Evolutionary conservation across 1,140 invertebrate species (phyloP).

Genomic region (Drosophila tani): DNA sequence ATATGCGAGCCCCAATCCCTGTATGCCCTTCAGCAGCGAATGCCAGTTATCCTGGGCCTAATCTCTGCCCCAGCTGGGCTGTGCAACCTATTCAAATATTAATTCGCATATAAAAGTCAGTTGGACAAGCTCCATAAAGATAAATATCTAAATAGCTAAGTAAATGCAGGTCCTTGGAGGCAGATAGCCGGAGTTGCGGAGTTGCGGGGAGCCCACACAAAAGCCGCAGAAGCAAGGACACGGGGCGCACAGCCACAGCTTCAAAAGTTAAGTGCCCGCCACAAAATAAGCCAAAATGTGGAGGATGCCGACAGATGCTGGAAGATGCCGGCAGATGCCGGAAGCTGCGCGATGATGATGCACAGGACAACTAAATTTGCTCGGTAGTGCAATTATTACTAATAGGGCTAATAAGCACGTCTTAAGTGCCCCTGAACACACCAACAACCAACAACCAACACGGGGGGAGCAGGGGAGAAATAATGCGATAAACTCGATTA

Average conservation of each 20-base stretch:
- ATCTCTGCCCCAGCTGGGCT: constrained; percentile 20
- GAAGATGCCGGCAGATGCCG: too few species aligned
- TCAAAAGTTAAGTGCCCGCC: constrained; percentile 52
- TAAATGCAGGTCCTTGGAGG: constrained; percentile 57
- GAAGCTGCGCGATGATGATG: constrained; percentile 36
- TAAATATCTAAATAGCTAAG: constrained; percentile 58
- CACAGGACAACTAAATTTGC: constrained; percentile 74
- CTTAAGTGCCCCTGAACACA: constrained; percentile 58
- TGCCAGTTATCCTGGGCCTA: constrained; percentile 10
- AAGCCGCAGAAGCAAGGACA: constrained; percentile 39
- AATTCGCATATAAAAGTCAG: constrained; percentile 57
- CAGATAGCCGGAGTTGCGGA: background rate
- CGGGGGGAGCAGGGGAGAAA: constrained; percentile 16
- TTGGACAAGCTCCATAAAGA: constrained; percentile 54
- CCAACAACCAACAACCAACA: background rate
- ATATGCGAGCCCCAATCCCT: constrained; percentile 9
- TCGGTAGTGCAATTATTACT: constrained; percentile 81
- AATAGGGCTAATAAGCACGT: constrained; percentile 80
- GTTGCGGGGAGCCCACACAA: constrained; percentile 18
- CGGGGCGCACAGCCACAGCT: constrained; percentile 10
- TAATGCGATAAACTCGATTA: constrained; percentile 80
- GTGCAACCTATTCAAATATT: constrained; percentile 46
- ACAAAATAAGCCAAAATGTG: constrained; percentile 45
- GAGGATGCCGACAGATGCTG: background rate
- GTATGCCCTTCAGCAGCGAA: background rate